A percentile compares a stretch with the other conserved stretches of the same genome.
These are phyloP conservation scores for Enchytraeus crypticus DNA, from an alignment of 2,888 invertebrate species.

Conservation along the genomic window DNA sequence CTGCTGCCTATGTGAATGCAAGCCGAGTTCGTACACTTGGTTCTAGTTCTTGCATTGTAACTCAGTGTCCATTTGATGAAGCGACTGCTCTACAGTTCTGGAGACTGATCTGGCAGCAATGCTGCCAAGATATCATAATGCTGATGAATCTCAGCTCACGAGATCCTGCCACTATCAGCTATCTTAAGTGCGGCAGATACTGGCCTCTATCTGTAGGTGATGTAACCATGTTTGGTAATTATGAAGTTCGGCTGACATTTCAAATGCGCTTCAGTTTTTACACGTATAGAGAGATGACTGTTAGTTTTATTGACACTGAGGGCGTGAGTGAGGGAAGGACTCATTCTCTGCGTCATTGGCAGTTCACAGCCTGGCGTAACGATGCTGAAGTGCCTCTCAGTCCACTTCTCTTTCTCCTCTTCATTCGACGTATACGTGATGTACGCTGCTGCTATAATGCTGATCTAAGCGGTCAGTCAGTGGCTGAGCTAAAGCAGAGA, in stretches of 20 bases:
- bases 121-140: conserved; percentile 17
- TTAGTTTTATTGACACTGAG: not conserved
- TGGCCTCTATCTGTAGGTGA: conserved; percentile 8
- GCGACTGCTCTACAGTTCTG: conserved; percentile 19
- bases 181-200: conserved; percentile 6
- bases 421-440: conserved; percentile 12
- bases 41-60: conserved; percentile 18
- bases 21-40: conserved; percentile 16
- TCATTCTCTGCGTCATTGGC: conserved; percentile 14
- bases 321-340: not conserved
- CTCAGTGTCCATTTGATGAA: conserved; percentile 17
- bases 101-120: conserved; percentile 22
- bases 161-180: not conserved
- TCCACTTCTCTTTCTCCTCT: conserved; percentile 16
- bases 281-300: not conserved
- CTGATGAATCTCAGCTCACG: conserved; percentile 11
- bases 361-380: conserved; percentile 14
- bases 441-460: not conserved
- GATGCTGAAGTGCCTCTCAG: conserved; percentile 9
- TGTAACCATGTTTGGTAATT: not conserved
- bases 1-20: conserved; percentile 22
- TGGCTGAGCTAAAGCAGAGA: not conserved
- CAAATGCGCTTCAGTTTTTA: conserved; percentile 8
- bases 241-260: not conserved
- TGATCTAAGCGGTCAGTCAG: too few species aligned